Percentiles rank a stretch among this genome's conserved stretches.
These are phyloP conservation scores for Marronus borbonicus DNA, from an alignment of 2,888 invertebrate genomes.

Conservation along the genomic window DNA sequence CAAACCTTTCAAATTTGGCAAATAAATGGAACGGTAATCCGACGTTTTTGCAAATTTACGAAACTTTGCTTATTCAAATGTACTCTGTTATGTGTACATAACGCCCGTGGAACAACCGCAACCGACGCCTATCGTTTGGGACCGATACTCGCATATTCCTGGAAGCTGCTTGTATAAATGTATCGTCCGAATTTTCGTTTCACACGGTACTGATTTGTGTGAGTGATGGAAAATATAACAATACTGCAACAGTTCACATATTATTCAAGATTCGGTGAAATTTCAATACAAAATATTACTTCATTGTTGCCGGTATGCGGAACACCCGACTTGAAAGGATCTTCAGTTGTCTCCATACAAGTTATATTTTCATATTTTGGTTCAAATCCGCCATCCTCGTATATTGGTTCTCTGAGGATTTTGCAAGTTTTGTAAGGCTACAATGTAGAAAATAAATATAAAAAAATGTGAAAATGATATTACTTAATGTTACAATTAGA, in stretches of 20 bases:
- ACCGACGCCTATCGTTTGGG: slow-evolving; percentile 12
- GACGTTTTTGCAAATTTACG: not conserved
- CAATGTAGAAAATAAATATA: not conserved
- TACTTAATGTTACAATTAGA: not conserved
- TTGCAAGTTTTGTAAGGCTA: slow-evolving; percentile 28
- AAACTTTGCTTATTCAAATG: not conserved
- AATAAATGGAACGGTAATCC: no score
- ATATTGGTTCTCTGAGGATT: not conserved
- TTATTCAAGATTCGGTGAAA: not conserved
- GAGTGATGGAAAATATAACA: slow-evolving; percentile 34
- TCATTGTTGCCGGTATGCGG: not conserved
- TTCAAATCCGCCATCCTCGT: slow-evolving; percentile 6
- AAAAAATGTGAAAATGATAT: not conserved
- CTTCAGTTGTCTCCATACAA: slow-evolving; percentile 21
- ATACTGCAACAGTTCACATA: slow-evolving; percentile 7
- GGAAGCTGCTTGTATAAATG: not conserved
- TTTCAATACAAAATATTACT: not conserved
- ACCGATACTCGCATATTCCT: not conserved
- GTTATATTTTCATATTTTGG: slow-evolving; percentile 29
- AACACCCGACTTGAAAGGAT: slow-evolving; percentile 8
- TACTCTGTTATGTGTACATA: slow-evolving; percentile 4
- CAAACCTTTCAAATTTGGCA: no score
- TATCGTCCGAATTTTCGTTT: not conserved
- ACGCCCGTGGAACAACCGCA: slow-evolving; percentile 29
- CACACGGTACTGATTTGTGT: not conserved